These are phyloP conservation scores for Pedetes capensis DNA, from an alignment of 2,113 vertebrate genomes.

Conservation along the genomic window DNA sequence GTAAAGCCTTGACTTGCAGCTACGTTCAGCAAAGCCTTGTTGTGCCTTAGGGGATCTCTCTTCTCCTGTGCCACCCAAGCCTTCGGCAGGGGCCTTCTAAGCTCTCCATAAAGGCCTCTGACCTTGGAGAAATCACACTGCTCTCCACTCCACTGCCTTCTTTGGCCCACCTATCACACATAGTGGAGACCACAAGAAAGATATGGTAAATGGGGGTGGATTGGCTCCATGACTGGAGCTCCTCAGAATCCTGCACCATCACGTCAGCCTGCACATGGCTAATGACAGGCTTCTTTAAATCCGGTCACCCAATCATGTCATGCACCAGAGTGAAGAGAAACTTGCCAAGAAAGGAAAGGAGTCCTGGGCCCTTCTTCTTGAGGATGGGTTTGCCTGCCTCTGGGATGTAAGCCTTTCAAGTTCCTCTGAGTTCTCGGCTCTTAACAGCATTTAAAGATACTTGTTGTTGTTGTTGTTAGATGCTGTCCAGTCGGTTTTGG, in stretches of 20 bases:
- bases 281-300: not conserved
- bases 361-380: fast-evolving
- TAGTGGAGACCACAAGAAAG: not conserved
- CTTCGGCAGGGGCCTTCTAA: not conserved
- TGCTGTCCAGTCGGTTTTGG: no score
- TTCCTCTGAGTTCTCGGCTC: not conserved
- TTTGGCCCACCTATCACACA: no score
- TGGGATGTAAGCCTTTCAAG: not conserved
- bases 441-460: not conserved
- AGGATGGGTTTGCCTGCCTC: not conserved
- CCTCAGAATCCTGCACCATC: not conserved
- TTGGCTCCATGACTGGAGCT: not conserved
- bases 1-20: not conserved
- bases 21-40: not conserved
- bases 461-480: no score
- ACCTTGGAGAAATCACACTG: no score
- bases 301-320: not conserved
- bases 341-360: not conserved
- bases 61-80: not conserved
- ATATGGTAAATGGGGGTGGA: not conserved
- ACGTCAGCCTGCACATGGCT: not conserved
- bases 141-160: no score
- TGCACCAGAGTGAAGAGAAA: not conserved
- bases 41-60: not conserved
- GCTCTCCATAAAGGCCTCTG: not conserved